Base-by-base conservation (phyloP, 2,797 vertebrate species). In the Notolabrus celidotus region DNA sequence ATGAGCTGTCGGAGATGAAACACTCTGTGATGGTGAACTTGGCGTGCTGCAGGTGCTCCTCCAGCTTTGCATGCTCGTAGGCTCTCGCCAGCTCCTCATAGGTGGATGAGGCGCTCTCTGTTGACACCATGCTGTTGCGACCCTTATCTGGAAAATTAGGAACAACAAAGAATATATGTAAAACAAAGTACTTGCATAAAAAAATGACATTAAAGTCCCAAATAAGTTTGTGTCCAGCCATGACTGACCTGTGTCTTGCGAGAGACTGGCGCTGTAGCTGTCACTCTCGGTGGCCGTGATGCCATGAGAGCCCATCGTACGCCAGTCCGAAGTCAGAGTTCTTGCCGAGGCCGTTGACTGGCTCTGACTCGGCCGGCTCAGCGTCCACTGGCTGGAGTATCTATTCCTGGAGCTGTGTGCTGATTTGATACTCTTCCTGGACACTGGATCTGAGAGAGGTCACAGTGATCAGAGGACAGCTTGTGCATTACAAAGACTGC, bases 21-120 rank as follows among this genome's bases (percentile, higher is more conserved):
- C 97, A 99, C 90, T 99, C 97, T 0, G 97, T 99, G 90, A 99
- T 99, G 90, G 97, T 99, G 93, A 99, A 99, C 94, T 99, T 99
- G 88, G 97, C 98, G 0, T 99, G 97, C 67, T 98, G 93, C 88
- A 99, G 94, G 91, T 99, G 98, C 82, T 99, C 98, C 92, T 99
- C 98, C 95, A 99, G 96, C 91, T 99, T 98, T 87, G 98, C 98
- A 0, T 99, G 98, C 67, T 99, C 98, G 0, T 99, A 99, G 4
- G 98, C 98, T 79, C 98, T 92, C 0, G 98, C 98, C 94, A 99
- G 93, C 90, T 99, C 98, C 94, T 99, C 98, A 0, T 99, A 99
- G 0, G 98, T 99, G 80, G 98, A 99, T 43, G 98, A 99, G 77
- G 98, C 98, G 84, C 94, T 99, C 92, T 99, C 97, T 0, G 98